These are phyloP conservation scores for Halcyon senegalensis DNA, from an alignment of 2,113 vertebrate species.

Conservation along the genomic window DNA sequence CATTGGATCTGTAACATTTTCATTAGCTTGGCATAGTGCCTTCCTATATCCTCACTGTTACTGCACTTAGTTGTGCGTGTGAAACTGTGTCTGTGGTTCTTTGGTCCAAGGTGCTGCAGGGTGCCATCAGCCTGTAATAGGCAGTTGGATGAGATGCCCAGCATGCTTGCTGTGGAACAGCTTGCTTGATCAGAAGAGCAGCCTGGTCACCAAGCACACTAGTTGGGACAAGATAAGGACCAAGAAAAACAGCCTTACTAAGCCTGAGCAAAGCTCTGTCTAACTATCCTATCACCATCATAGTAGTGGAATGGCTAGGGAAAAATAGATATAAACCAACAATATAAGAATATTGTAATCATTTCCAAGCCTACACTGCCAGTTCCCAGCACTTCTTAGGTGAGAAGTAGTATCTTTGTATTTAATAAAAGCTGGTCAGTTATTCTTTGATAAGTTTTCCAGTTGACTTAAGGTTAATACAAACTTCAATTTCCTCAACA, in stretches of 20 bases:
- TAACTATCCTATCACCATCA: not conserved
- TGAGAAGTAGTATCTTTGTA: not conserved
- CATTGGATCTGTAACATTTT: not conserved
- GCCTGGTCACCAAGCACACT: not conserved
- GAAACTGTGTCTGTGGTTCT: not conserved
- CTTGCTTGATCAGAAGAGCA: not conserved
- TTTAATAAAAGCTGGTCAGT: not conserved
- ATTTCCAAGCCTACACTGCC: not conserved
- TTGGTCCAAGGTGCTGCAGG: not conserved
- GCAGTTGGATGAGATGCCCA: not conserved
- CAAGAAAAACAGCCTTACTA: not conserved
- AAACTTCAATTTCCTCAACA: not conserved
- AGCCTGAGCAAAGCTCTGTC: not conserved
- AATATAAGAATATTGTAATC: not conserved
- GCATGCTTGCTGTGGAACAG: not conserved
- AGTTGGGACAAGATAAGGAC: not conserved
- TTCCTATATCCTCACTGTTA: not conserved
- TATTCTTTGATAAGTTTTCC: not conserved
- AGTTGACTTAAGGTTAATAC: not conserved
- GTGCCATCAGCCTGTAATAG: not conserved
- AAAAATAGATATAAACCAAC: not conserved
- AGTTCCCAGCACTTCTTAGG: not conserved
- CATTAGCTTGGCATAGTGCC: not conserved
- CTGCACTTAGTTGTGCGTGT: accelerated
- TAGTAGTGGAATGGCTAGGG: not conserved